These are phyloP conservation scores for Rotaria sp. DNA, from an alignment of 2,888 invertebrate species.

Conservation along the genomic window DNA sequence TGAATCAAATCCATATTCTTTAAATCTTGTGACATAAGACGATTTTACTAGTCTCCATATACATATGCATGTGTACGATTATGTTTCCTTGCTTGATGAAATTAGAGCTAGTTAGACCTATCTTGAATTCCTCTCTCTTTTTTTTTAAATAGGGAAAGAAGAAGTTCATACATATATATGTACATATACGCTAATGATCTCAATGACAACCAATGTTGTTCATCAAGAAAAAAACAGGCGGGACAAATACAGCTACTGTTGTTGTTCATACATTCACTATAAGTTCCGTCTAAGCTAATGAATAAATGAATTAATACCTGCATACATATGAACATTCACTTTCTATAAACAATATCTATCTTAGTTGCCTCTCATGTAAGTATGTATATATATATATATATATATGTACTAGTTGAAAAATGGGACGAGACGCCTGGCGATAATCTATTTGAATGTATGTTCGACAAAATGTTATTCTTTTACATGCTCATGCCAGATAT, in stretches of 20 bases:
- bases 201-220: background rate
- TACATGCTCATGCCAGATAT: background rate
- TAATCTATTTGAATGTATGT: conserved; percentile 10
- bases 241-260: background rate
- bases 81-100: background rate
- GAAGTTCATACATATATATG: background rate
- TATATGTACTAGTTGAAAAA: conserved; percentile 1
- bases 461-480: background rate
- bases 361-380: background rate
- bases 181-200: background rate
- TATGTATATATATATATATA: background rate
- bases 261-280: background rate
- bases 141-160: background rate
- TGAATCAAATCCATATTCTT: background rate
- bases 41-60: background rate
- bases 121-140: background rate
- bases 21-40: conserved; percentile 8
- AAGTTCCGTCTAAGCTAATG: conserved; percentile 5
- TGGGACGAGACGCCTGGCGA: background rate
- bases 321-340: background rate
- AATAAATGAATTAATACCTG: conserved; percentile 15
- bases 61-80: background rate
- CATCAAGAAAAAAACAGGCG: background rate
- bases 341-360: conserved; percentile 10
- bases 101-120: background rate